Conservation (phyloP, 2,888 invertebrate species). For the Nemoura dubitans region DNA sequence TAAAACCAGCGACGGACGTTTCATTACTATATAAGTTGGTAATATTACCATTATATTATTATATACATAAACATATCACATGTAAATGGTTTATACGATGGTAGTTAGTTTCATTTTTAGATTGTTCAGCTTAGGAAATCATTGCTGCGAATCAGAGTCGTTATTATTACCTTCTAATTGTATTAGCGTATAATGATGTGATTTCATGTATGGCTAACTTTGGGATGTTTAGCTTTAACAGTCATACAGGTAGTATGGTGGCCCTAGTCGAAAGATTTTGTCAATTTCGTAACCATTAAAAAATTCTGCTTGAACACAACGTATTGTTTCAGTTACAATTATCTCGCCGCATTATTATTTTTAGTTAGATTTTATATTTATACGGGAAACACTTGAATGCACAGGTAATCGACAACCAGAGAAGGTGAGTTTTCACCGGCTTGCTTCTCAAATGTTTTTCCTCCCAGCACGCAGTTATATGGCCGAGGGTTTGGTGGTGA, state of each 20-base stretch:
- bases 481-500: no score
- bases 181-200: not conserved
- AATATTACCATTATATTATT: slow-evolving; percentile 9
- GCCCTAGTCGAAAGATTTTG: not conserved
- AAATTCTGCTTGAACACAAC: no score
- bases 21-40: slow-evolving; percentile 17
- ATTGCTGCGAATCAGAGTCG: not conserved
- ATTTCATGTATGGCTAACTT: slow-evolving; percentile 2
- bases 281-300: not conserved
- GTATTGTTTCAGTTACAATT: no score
- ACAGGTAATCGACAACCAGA: no score
- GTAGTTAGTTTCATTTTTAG: not conserved
- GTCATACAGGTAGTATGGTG: no score
- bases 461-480: no score
- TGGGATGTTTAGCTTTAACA: not conserved
- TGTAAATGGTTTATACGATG: not conserved
- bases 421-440: no score
- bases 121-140: not conserved
- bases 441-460: no score
- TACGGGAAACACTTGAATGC: no score
- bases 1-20: slow-evolving; percentile 18
- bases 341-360: no score
- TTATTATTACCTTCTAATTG: slow-evolving; percentile 3
- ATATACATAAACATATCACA: slow-evolving; percentile 14
- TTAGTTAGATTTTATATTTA: no score